Evolutionary conservation across 2,888 invertebrate genomes (phyloP).

Genomic region (Aspidiotus destructor): DNA sequence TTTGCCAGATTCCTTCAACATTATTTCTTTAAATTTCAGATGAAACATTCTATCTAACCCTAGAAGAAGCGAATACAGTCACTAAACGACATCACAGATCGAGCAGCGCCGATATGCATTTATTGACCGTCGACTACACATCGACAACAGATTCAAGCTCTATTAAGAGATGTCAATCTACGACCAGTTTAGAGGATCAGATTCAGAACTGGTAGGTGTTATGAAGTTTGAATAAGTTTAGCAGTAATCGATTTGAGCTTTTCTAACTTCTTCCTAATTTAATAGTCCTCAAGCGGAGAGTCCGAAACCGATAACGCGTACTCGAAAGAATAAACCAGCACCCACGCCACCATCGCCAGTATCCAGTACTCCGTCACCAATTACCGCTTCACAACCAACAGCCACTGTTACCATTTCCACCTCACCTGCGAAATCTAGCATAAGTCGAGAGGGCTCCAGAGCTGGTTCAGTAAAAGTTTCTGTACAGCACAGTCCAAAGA

Average conservation of each 20-base stretch:
- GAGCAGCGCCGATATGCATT: conserved; percentile 52
- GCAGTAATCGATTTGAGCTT: not conserved
- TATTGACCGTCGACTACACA: conserved; percentile 23
- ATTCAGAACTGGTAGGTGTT: conserved; percentile 22
- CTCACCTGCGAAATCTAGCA: not conserved
- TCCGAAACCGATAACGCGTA: conserved; percentile 59
- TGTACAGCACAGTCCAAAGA: not conserved
- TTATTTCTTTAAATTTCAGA: conserved; percentile 42
- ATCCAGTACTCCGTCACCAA: not conserved
- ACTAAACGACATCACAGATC: conserved; percentile 46
- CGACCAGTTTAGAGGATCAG: conserved; percentile 26
- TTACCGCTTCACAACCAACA: not conserved
- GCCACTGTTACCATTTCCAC: conserved; percentile 10
- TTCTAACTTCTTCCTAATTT: conserved; percentile 42
- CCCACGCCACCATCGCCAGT: conserved; percentile 51
- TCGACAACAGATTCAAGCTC: conserved; percentile 8
- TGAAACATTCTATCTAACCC: conserved; percentile 59
- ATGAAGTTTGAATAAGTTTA: not conserved
- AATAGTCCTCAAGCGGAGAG: conserved; percentile 60
- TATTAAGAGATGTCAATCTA: conserved; percentile 25
- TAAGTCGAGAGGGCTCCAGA: not conserved
- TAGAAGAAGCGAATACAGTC: conserved; percentile 43
- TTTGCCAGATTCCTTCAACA: conserved; percentile 14
- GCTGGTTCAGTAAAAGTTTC: not conserved
- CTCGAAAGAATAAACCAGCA: conserved; percentile 63